A percentile compares a stretch with the other conserved stretches of the same genome.
These are phyloP conservation scores for Callinectes sapidus DNA, from an alignment of 2,888 invertebrate species.

Conservation along the genomic window DNA sequence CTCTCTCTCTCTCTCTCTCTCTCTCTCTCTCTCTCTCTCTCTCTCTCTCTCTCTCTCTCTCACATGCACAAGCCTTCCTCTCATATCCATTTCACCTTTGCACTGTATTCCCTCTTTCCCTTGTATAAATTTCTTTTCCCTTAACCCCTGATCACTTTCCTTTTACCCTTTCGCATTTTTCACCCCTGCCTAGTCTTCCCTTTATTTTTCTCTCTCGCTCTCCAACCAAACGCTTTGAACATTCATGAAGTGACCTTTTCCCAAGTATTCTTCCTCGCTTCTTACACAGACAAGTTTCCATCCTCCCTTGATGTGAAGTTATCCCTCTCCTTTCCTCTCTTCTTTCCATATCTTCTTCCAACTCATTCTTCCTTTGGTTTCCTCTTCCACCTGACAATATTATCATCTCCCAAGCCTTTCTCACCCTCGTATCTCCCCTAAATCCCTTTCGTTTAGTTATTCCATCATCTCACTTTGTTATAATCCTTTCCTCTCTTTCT, in stretches of 20 bases:
- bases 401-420: not conserved
- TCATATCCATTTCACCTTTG: not conserved
- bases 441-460: not conserved
- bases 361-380: not conserved
- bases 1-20: constrained; percentile 39
- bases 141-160: not conserved
- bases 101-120: too few species aligned
- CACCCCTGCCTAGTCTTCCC: not conserved
- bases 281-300: not conserved
- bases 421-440: not conserved
- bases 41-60: constrained; percentile 30
- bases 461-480: not conserved
- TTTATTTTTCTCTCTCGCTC: not conserved
- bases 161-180: not conserved
- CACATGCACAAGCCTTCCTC: not conserved
- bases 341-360: not conserved
- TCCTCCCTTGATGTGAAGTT: not conserved
- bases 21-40: constrained; percentile 35
- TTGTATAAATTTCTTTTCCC: not conserved
- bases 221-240: not conserved
- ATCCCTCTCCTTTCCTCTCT: not conserved
- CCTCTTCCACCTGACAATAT: not conserved
- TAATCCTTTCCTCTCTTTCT: not conserved
- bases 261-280: not conserved
- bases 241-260: not conserved